Evolutionary conservation across 23 tunicate species (phyloP).

Genomic region (Ascidia mentula): DNA sequence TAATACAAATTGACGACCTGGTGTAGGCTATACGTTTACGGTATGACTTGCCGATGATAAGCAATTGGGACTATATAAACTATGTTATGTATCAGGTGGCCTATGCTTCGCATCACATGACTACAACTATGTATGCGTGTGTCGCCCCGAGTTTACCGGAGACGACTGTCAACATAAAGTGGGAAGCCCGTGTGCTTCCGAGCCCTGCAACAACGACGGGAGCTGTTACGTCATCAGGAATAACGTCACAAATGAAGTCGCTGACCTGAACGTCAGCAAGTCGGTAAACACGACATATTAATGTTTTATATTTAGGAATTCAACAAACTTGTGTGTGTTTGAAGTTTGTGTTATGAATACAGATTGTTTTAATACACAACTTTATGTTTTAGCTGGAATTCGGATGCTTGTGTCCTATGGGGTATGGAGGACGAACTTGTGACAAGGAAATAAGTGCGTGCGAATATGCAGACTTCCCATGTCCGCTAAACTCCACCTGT

Average conservation of each 20-base stretch:
- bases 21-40: no score
- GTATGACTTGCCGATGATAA: no score
- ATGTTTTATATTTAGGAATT: no score
- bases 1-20: no score
- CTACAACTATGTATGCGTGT: slow-evolving; percentile 31
- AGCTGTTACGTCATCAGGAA: slow-evolving; percentile 32
- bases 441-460: slow-evolving; percentile 45
- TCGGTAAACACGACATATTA: background rate
- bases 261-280: background rate
- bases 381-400: slow-evolving; percentile 10
- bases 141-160: slow-evolving; percentile 41
- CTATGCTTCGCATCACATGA: slow-evolving; percentile 19
- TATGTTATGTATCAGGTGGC: slow-evolving; percentile 24
- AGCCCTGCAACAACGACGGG: slow-evolving; percentile 53
- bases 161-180: slow-evolving; percentile 33
- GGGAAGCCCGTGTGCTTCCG: slow-evolving; percentile 28
- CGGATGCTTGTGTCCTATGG: slow-evolving; percentile 45
- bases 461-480: slow-evolving; percentile 40
- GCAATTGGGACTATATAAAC: no score
- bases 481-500: slow-evolving; percentile 78
- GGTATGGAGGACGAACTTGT: slow-evolving; percentile 42
- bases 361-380: no score
- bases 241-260: slow-evolving; percentile 19
- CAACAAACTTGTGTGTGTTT: no score
- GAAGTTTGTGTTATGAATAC: no score